phyloP scores from a whole-genome alignment of 2,888 invertebrate species.

The Sycophila texana region DNA sequence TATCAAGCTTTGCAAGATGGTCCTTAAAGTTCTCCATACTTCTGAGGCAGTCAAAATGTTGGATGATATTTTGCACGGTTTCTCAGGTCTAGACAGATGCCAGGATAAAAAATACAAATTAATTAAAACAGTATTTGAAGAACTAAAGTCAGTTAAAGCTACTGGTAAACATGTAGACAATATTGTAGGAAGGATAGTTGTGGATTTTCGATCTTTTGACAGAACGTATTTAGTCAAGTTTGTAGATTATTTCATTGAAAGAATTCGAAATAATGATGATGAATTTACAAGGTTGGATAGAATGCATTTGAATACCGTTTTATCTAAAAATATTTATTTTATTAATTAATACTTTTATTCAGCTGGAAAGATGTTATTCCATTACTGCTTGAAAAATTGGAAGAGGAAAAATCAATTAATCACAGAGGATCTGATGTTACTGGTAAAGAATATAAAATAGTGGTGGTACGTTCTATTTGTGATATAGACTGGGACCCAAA shows the following conservation, averaged over 20 bases:
- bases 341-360: neutral
- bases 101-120: constrained; percentile 69
- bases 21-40: constrained; percentile 64
- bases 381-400: constrained; percentile 78
- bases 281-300: constrained; percentile 75
- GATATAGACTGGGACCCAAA: constrained; percentile 79
- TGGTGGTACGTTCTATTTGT: constrained; percentile 80
- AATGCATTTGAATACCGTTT: neutral
- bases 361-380: constrained; percentile 85
- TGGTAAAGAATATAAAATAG: constrained; percentile 80
- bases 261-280: constrained; percentile 77
- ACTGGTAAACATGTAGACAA: constrained; percentile 74
- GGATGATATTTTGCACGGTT: constrained; percentile 66
- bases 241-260: constrained; percentile 78
- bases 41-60: constrained; percentile 67
- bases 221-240: constrained; percentile 78
- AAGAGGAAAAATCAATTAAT: constrained; percentile 77
- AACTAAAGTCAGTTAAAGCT: constrained; percentile 73
- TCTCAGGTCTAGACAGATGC: constrained; percentile 62
- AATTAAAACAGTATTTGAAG: constrained; percentile 71
- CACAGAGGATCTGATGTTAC: constrained; percentile 80
- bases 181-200: constrained; percentile 77
- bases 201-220: constrained; percentile 77
- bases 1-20: constrained; percentile 66
- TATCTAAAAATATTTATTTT: neutral